Evolutionary conservation across 2,113 vertebrate species (phyloP), one percentile per base, ranked within the genome.

Genomic region (Chamaetylas fuelleborni): DNA sequence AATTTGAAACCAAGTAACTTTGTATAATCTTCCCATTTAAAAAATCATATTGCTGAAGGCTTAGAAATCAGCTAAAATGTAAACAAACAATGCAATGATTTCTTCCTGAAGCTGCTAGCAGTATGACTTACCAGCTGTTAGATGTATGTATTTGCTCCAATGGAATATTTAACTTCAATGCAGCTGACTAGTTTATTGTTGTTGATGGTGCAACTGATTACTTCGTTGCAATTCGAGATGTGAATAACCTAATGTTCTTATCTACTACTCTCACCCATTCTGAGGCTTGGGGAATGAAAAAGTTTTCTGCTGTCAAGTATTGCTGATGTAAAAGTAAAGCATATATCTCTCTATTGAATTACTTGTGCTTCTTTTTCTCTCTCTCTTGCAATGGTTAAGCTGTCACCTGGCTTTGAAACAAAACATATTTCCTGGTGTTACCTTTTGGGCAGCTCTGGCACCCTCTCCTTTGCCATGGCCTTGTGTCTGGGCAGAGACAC

Each of bases 41-140:
- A 81, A 87, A 51, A 78, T 73, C 24, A 26, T 61, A 53, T 34
- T 65, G 29, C 71, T 51, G 54, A 88, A 66, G 87, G 60, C 73
- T 78, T 79, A 76, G 79, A 93, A 95, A 76, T 67, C 53, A 76
- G 33, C 40, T 79, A 79, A 84, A 78, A 74, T 70, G 71, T 87
- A 81, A 87, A 31, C 53, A 81, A 80, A n/a, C 47, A 61, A 26
- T 38, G 40, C 62, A 73, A 42, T 80, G 4, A 38, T 88, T 93
- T 90, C 50, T 77, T 82, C 33, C 11, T 88, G 47, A 73, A 85
- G 47, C 76, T 92, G 71, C 88, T 54, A 40, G 23, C 62, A 61
- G 33, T 26, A 42, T 71, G 64, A 70, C 71, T 95, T 88, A 62
- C 58, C 82, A 94, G 93, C 85, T 96, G 85, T 93, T 91, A 77